Percentiles rank a stretch among this genome's conserved stretches.
phyloP scores from a whole-genome alignment of 2,113 vertebrate species.

The Ptyas mucosa region DNA sequence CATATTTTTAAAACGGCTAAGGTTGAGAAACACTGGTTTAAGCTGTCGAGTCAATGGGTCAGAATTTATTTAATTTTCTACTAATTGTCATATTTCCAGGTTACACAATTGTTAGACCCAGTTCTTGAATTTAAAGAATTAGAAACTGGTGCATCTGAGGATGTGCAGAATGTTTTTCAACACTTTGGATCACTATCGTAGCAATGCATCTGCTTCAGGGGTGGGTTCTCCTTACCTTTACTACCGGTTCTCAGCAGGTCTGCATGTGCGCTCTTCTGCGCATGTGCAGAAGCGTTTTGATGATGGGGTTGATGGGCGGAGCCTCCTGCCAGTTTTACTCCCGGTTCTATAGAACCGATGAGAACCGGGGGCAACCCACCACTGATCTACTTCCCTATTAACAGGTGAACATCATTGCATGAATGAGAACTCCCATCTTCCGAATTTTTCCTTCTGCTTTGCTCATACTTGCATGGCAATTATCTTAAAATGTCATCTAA shows the following conservation, averaged over 20 bases:
- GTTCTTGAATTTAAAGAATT: background rate
- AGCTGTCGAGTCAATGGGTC: background rate
- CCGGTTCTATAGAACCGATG: too few relatives aligned
- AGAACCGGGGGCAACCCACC: too few relatives aligned
- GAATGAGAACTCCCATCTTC: background rate
- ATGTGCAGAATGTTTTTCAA: background rate
- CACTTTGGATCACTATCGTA: background rate
- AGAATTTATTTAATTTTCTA: background rate
- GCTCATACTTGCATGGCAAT: background rate
- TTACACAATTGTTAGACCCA: background rate
- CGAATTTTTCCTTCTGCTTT: background rate
- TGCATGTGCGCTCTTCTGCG: too few relatives aligned
- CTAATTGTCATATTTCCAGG: background rate
- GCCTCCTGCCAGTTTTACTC: too few relatives aligned
- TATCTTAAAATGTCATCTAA: background rate
- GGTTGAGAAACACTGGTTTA: background rate
- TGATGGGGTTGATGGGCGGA: too few relatives aligned
- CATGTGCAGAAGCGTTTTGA: too few relatives aligned
- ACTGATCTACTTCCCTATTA: background rate
- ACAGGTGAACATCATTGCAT: background rate
- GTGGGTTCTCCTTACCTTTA: too few relatives aligned
- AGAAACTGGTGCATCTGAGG: background rate
- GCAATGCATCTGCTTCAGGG: background rate
- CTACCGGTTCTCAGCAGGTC: too few relatives aligned
- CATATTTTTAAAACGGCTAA: background rate